A percentile compares a stretch with the other conserved stretches of the same genome.
Evolutionary conservation across 2,797 vertebrate species (phyloP).

Genomic region (Myoxocephalus aenaeus): DNA sequence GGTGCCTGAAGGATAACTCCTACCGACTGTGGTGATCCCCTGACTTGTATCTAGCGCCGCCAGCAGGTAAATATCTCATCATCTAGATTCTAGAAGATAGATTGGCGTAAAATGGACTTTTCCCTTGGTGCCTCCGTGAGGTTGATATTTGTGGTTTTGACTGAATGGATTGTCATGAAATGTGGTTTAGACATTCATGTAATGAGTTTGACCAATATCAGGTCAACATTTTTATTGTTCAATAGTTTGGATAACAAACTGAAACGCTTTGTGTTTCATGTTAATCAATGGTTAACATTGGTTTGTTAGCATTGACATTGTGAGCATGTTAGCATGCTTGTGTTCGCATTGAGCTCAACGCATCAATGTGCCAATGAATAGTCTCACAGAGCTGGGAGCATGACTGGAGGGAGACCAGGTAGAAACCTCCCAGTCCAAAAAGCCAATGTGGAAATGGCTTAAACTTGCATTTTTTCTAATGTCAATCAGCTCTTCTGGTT

Average conservation of each 20-base stretch:
- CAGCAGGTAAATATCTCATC: not conserved
- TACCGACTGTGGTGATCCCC: not conserved
- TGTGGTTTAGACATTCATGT: not conserved
- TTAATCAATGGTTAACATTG: not conserved
- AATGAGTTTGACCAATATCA: not conserved
- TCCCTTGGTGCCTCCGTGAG: no score
- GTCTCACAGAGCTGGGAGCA: not conserved
- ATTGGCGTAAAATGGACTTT: not conserved
- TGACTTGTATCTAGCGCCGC: no score
- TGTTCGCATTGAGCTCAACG: not conserved
- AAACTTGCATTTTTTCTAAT: not conserved
- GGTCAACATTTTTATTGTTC: not conserved
- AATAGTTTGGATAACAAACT: not conserved
- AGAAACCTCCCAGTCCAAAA: not conserved
- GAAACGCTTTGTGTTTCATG: not conserved
- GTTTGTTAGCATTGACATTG: not conserved
- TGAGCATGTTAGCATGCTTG: not conserved
- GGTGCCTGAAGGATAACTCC: not conserved
- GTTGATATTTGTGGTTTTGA: not conserved
- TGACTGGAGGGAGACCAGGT: no score
- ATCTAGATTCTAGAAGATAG: not conserved
- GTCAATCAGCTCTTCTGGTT: no score
- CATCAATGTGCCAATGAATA: not conserved
- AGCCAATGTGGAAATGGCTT: not conserved
- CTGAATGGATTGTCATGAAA: not conserved